These are phyloP conservation scores for Linepithema humile DNA, from an alignment of 1,140 invertebrate genomes.

Conservation along the genomic window DNA sequence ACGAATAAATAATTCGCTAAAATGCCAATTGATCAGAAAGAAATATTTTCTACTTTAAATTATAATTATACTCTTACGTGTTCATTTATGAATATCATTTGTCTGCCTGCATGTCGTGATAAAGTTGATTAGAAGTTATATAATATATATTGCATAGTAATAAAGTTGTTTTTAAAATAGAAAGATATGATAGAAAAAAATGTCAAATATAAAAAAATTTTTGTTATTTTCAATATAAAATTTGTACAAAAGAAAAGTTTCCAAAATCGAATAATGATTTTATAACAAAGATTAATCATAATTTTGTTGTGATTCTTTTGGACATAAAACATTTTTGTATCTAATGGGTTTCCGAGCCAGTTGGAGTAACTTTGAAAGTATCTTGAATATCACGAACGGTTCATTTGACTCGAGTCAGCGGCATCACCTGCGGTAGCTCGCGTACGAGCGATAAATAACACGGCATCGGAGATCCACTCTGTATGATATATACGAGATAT, in stretches of 20 bases:
- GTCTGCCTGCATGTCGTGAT: background rate
- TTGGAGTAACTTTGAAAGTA: conserved; percentile 48
- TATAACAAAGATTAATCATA: background rate
- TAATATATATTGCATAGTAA: too few species aligned
- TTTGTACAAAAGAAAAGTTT: background rate
- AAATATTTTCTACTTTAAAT: background rate
- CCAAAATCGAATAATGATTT: background rate
- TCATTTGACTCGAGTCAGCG: conserved; percentile 51
- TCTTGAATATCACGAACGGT: conserved; percentile 44
- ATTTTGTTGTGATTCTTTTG: too few species aligned
- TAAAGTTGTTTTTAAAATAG: background rate
- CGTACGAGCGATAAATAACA: conserved; percentile 78
- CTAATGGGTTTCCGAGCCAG: conserved; percentile 33
- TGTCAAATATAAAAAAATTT: background rate
- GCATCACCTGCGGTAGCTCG: conserved; percentile 36
- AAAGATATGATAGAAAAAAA: background rate
- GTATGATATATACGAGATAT: conserved; percentile 61
- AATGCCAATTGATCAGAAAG: background rate
- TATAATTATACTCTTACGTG: background rate
- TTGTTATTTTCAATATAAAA: background rate
- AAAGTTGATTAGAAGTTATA: background rate
- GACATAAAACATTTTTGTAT: background rate
- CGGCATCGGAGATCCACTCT: conserved; percentile 74
- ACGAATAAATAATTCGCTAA: background rate
- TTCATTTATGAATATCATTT: background rate